Percentiles rank a stretch among this genome's conserved stretches.
These are phyloP conservation scores for Sinocyclocheilus rhinocerous DNA, from an alignment of 2,113 vertebrate genomes.

Conservation along the genomic window DNA sequence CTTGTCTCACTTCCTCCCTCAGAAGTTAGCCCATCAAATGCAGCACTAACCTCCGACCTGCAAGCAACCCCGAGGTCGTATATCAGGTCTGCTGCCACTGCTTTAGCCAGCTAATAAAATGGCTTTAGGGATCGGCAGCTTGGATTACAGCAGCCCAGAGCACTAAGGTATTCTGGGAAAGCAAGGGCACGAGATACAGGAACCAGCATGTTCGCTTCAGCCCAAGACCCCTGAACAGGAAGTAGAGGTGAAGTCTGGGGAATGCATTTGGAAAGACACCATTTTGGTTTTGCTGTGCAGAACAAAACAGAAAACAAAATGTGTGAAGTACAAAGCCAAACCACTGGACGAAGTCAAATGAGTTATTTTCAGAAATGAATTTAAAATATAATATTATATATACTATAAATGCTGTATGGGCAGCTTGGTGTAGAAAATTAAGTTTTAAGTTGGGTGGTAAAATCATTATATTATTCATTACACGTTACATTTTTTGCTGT, in stretches of 20 bases:
- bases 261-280: constrained; percentile 31
- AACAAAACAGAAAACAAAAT: neutral
- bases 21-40: constrained; percentile 68
- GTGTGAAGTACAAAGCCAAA: neutral
- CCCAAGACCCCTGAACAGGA: constrained; percentile 29
- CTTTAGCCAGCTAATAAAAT: constrained; percentile 61
- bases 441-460: neutral
- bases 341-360: neutral
- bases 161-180: constrained; percentile 28
- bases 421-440: no score
- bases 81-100: constrained; percentile 47
- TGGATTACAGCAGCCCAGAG: constrained; percentile 30
- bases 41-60: constrained; percentile 65
- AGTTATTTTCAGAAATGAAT: neutral
- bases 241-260: constrained; percentile 30
- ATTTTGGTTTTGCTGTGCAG: neutral
- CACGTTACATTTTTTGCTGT: neutral
- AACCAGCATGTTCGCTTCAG: neutral
- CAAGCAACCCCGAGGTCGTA: constrained; percentile 54
- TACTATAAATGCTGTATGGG: no score
- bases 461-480: no score
- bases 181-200: constrained; percentile 11
- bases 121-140: constrained; percentile 42
- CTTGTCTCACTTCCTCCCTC: constrained; percentile 23
- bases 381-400: no score